These are phyloP conservation scores for Chlorodrepanis virens DNA, from an alignment of 2,113 vertebrate genomes.

Conservation along the genomic window DNA sequence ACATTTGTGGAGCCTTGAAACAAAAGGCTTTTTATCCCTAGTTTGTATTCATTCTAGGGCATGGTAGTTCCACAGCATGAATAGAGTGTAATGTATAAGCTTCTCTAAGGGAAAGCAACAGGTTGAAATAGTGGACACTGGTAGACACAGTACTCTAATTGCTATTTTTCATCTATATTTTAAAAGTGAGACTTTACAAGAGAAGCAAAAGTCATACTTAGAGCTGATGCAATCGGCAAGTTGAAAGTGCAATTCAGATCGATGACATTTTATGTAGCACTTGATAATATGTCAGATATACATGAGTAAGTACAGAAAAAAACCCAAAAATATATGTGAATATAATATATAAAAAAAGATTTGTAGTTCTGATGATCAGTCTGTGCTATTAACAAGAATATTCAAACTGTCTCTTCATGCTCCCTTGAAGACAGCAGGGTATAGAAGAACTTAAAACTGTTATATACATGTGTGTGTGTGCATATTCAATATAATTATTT, in stretches of 20 bases:
- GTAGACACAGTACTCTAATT: neutral
- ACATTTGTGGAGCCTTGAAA: constrained; percentile 70
- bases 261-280: neutral
- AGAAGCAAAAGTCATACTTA: neutral
- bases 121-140: constrained; percentile 6
- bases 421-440: neutral
- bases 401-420: neutral
- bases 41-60: constrained; percentile 63
- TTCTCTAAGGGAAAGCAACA: constrained; percentile 35
- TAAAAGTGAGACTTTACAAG: neutral
- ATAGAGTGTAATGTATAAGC: constrained; percentile 38
- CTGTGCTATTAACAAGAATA: neutral
- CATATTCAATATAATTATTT: neutral
- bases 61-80: constrained; percentile 28
- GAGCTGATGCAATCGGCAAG: neutral
- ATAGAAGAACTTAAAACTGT: neutral
- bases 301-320: neutral
- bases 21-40: constrained; percentile 71
- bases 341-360: neutral
- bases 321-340: fast-evolving
- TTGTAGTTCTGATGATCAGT: neutral
- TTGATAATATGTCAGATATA: neutral
- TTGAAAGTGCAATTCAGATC: neutral
- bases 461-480: too few relatives aligned
- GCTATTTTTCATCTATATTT: constrained; percentile 7